Percentiles rank a stretch among this genome's conserved stretches.
Conservation (phyloP, 2,113 vertebrate genomes). For the Centrocercus urophasianus region DNA sequence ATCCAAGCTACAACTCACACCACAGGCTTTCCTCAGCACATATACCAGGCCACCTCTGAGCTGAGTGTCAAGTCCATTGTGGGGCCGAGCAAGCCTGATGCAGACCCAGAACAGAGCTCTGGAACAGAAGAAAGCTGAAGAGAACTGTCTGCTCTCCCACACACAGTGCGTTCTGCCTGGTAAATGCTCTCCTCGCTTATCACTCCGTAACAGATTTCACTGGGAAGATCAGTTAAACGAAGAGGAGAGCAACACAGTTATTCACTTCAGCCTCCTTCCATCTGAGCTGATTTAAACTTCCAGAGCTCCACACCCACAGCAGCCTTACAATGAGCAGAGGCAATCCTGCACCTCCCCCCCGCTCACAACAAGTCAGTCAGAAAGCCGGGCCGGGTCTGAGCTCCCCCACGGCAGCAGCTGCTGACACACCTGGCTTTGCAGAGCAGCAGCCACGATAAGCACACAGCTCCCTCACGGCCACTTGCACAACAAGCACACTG, state of each 20-base stretch:
- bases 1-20: rapidly evolving
- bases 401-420: rapidly evolving
- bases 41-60: not conserved
- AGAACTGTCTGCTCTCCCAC: not conserved
- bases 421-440: not conserved
- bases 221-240: not conserved
- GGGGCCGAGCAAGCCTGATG: not conserved
- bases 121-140: not conserved
- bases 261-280: not conserved
- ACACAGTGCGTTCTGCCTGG: not conserved
- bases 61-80: not conserved
- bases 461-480: rapidly evolving
- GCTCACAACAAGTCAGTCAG: not conserved
- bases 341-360: not conserved
- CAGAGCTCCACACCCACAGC: rapidly evolving
- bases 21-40: rapidly evolving
- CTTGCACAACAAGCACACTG: not conserved
- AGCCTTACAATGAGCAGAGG: not conserved
- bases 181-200: not conserved
- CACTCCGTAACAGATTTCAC: not conserved
- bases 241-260: not conserved
- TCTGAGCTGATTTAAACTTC: not conserved
- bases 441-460: not conserved
- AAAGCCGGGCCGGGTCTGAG: rapidly evolving
- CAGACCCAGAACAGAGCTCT: not conserved